phyloP scores from a whole-genome alignment of 2,113 vertebrate species.

The Galeopterus variegatus region DNA sequence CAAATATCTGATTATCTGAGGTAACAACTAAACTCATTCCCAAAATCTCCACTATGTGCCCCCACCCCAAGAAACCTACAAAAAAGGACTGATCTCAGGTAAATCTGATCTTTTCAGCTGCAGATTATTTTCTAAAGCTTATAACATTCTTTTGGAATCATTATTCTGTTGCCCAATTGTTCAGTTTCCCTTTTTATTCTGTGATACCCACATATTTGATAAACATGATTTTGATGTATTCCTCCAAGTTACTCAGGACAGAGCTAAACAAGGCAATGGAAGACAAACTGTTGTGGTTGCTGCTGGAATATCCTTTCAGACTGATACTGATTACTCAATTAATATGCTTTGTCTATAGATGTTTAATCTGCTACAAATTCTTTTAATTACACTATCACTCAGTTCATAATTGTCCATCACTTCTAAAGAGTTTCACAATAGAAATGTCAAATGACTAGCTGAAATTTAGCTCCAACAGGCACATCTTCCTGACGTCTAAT shows the following conservation, averaged over 20 bases:
- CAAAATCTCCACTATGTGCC: neutral
- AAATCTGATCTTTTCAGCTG: neutral
- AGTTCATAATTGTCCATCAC: constrained; percentile 68
- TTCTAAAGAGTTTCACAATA: constrained; percentile 57
- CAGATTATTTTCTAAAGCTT: neutral
- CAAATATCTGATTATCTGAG: constrained; percentile 18
- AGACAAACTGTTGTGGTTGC: neutral
- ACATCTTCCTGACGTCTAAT: constrained; percentile 62
- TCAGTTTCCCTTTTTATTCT: constrained; percentile 20
- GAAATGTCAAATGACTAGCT: constrained; percentile 68
- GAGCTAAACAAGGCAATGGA: neutral
- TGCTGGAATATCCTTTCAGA: neutral
- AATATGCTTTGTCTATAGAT: constrained; percentile 64
- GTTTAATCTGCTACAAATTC: constrained; percentile 68
- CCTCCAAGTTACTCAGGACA: neutral
- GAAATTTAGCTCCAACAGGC: constrained; percentile 59
- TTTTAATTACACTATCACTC: constrained; percentile 67
- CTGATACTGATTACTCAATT: constrained; percentile 61
- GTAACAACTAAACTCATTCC: neutral
- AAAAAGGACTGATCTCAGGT: neutral
- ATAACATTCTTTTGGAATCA: constrained; percentile 23
- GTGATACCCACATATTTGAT: neutral
- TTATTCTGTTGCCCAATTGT: neutral
- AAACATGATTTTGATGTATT: neutral
- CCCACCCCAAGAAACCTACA: neutral